These are phyloP conservation scores for Rhizoglyphus robini DNA, from an alignment of 1,140 invertebrate genomes.

Conservation along the genomic window DNA sequence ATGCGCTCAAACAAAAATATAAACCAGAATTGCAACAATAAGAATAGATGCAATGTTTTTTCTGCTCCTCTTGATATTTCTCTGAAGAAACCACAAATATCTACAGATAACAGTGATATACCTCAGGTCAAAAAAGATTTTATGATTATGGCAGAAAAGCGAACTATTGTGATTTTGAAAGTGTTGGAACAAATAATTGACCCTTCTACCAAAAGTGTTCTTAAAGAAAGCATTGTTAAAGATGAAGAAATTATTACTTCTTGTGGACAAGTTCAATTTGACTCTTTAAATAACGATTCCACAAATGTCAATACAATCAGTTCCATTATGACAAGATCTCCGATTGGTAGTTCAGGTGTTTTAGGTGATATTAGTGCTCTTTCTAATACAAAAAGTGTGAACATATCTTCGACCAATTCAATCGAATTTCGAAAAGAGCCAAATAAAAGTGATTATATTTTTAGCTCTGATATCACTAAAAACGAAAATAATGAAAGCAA, in stretches of 20 bases:
- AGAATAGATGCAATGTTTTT: no score
- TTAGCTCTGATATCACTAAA: no score
- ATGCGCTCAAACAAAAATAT: background rate
- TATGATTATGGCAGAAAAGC: background rate
- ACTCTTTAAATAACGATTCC: background rate
- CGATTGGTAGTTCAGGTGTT: background rate
- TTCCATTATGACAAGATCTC: no score
- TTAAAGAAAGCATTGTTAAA: conserved; percentile 14
- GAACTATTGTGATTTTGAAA: conserved; percentile 4
- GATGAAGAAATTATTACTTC: conserved; percentile 9
- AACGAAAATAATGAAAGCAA: no score
- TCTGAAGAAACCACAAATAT: no score
- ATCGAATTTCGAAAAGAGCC: no score
- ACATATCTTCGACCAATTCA: no score
- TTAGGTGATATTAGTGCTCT: conserved; percentile 9
- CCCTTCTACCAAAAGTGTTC: background rate
- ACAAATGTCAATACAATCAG: background rate
- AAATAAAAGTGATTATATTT: no score
- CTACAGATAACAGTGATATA: no score
- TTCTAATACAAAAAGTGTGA: background rate
- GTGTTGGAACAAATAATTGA: conserved; percentile 17
- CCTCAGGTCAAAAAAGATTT: background rate
- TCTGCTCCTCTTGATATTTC: no score
- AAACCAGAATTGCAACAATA: background rate
- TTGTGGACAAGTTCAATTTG: background rate